A percentile compares a stretch with the other conserved stretches of the same genome.
Evolutionary conservation across 2,888 invertebrate species (phyloP).

Genomic region (Sicus ferrugineus): DNA sequence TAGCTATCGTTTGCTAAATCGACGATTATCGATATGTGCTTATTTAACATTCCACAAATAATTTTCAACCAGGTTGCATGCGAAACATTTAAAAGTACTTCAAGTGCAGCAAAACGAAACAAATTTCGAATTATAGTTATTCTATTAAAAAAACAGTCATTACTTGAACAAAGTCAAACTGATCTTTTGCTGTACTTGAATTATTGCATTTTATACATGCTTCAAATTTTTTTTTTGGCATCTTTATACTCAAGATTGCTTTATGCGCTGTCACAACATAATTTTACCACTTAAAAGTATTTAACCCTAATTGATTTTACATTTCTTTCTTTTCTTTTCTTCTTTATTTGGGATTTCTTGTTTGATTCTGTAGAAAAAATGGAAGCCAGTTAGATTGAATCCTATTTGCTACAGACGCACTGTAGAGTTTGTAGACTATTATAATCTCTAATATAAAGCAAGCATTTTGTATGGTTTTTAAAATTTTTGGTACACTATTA

Average conservation of each 20-base stretch:
- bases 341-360: constrained; percentile 46
- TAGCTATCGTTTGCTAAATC: neutral
- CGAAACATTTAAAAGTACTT: constrained; percentile 3
- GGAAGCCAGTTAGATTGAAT: constrained; percentile 65
- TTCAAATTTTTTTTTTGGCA: neutral
- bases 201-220: neutral
- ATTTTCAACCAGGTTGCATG: constrained; percentile 18
- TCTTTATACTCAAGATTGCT: neutral
- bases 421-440: constrained; percentile 63
- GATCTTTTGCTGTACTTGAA: neutral
- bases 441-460: constrained; percentile 56
- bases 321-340: constrained; percentile 48
- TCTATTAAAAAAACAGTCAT: neutral
- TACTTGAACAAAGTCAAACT: neutral
- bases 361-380: constrained; percentile 58
- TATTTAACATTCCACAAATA: constrained; percentile 25
- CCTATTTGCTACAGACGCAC: constrained; percentile 63
- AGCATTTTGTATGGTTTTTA: constrained; percentile 6
- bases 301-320: constrained; percentile 39
- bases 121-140: too few species aligned
- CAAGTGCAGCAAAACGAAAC: too few species aligned
- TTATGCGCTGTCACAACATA: too few species aligned
- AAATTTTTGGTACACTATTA: neutral
- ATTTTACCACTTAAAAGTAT: neutral
- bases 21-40: neutral